A percentile compares a stretch with the other conserved stretches of the same genome.
Evolutionary conservation across 2,888 invertebrate genomes (phyloP).

Genomic region (Chorisops tibialis): DNA sequence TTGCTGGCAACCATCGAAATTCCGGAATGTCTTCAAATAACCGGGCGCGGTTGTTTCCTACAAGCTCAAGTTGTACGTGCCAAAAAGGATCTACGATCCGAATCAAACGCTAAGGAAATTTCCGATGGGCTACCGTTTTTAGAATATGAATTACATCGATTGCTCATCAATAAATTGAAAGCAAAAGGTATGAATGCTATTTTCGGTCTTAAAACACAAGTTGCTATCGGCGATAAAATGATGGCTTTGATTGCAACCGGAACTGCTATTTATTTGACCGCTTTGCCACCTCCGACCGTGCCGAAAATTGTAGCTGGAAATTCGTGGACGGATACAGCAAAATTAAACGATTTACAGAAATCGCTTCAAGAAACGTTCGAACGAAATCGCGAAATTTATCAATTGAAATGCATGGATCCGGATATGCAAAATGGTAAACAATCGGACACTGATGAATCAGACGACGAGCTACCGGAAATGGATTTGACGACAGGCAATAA

Average conservation of each 20-base stretch:
- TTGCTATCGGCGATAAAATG: slow-evolving; percentile 82
- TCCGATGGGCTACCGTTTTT: slow-evolving; percentile 93
- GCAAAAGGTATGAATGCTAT: slow-evolving; percentile 94
- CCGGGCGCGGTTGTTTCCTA: slow-evolving; percentile 66
- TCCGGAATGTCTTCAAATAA: slow-evolving; percentile 69
- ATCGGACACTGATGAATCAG: slow-evolving; percentile 64
- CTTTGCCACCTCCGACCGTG: slow-evolving; percentile 71
- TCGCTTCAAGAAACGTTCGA: slow-evolving; percentile 67
- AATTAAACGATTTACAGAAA: slow-evolving; percentile 66
- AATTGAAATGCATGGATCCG: slow-evolving; percentile 55
- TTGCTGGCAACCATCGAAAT: slow-evolving; percentile 85
- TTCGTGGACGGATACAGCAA: slow-evolving; percentile 62
- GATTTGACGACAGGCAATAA: slow-evolving; percentile 72
- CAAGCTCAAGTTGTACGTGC: slow-evolving; percentile 74
- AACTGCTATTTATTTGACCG: slow-evolving; percentile 75
- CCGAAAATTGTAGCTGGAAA: slow-evolving; percentile 69
- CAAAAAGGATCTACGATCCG: slow-evolving; percentile 75
- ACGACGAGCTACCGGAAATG: slow-evolving; percentile 62
- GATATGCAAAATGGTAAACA: slow-evolving; percentile 40
- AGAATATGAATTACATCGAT: slow-evolving; percentile 91
- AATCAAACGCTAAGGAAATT: slow-evolving; percentile 87
- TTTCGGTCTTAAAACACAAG: slow-evolving; percentile 78
- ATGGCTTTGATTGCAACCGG: slow-evolving; percentile 86
- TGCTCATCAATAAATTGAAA: slow-evolving; percentile 84
- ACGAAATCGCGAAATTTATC: slow-evolving; percentile 69